Evolutionary conservation across 2,113 vertebrate species (phyloP).

Genomic region (Cheirogaleus medius): DNA sequence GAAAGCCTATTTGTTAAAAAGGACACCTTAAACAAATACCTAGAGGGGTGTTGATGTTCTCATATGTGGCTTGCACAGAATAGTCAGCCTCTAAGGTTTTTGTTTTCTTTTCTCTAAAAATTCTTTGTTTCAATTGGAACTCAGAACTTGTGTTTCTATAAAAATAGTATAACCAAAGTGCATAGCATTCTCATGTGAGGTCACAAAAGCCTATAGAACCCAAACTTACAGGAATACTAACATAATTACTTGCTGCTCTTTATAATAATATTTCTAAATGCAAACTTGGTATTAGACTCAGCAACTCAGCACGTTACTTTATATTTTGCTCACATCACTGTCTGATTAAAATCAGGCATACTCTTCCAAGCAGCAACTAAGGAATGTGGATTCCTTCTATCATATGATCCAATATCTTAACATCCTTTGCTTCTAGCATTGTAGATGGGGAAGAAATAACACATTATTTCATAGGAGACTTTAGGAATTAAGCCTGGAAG

Average conservation of each 20-base stretch:
- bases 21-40: neutral
- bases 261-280: neutral
- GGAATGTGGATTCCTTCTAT: neutral
- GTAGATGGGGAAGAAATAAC: neutral
- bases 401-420: neutral
- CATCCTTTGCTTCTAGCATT: conserved; percentile 5
- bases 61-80: neutral
- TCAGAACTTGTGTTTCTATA: neutral
- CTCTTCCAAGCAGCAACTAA: neutral
- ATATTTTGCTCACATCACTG: neutral
- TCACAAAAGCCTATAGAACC: neutral
- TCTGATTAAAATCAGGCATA: neutral
- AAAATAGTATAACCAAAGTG: neutral
- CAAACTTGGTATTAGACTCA: neutral
- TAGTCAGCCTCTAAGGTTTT: neutral
- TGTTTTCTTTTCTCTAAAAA: neutral
- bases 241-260: neutral
- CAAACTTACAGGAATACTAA: neutral
- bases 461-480: neutral
- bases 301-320: neutral
- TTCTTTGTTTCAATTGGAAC: conserved; percentile 1
- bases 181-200: neutral
- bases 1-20: neutral
- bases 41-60: neutral
- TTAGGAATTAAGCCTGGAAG: neutral